Conservation (phyloP, 2,113 vertebrate genomes). For the Indicator indicator region DNA sequence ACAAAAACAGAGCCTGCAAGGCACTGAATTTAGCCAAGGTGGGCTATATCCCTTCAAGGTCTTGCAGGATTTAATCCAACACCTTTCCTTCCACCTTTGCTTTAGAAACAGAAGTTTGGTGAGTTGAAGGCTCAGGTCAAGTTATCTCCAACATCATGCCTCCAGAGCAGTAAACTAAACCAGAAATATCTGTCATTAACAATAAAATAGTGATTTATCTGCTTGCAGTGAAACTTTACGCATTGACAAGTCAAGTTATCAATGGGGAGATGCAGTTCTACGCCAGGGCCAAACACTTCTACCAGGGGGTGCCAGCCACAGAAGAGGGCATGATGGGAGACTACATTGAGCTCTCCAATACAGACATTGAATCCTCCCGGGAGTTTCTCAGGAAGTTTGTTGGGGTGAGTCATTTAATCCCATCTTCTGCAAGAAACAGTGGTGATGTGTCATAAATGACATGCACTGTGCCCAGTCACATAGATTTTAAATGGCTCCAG, state of each 20-base stretch:
- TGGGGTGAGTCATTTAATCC: constrained; percentile 80
- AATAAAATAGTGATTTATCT: constrained; percentile 33
- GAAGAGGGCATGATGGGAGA: constrained; percentile 98
- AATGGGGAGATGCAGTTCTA: constrained; percentile 97
- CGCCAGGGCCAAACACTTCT: constrained; percentile 91
- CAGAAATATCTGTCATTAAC: neutral
- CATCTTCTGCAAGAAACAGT: neutral
- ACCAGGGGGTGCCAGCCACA: constrained; percentile 89
- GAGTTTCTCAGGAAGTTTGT: constrained; percentile 92
- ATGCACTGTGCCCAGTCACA: neutral
- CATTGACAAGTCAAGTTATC: constrained; percentile 93
- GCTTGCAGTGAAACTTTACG: constrained; percentile 92
- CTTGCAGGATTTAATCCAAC: neutral
- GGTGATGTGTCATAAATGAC: neutral
- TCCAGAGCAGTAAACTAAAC: neutral
- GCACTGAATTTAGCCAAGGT: neutral
- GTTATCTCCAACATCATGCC: neutral
- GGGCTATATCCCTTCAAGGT: neutral
- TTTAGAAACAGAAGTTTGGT: neutral
- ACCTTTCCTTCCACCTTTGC: neutral
- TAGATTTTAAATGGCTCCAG: neutral
- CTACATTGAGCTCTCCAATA: constrained; percentile 87
- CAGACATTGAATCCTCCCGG: constrained; percentile 88
- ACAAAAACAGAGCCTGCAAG: neutral
- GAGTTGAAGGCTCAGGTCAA: neutral